A percentile compares a stretch with the other conserved stretches of the same genome.
Conservation (phyloP, 2,888 invertebrate species). For the Monoplex corrugatus region DNA sequence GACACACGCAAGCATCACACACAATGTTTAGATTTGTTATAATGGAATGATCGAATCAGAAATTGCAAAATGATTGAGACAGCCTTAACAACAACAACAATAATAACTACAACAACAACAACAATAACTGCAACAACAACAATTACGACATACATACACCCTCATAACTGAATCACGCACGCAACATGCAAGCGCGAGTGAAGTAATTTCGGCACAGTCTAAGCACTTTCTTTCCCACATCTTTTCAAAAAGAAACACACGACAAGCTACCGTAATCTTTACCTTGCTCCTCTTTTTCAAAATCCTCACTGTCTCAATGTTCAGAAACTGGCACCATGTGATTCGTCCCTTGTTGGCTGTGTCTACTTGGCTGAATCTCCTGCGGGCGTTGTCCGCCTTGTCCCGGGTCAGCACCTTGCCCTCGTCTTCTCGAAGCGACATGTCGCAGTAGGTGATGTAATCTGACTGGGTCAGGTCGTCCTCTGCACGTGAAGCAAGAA, state of each 20-base stretch:
- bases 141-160: too few species aligned
- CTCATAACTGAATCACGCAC: not conserved
- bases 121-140: too few species aligned
- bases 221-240: not conserved
- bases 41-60: too few species aligned
- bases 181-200: too few species aligned
- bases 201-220: not conserved
- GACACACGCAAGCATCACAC: too few species aligned
- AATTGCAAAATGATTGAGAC: too few species aligned
- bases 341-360: slow-evolving; percentile 59
- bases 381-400: slow-evolving; percentile 59
- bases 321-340: slow-evolving; percentile 69
- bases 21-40: too few species aligned
- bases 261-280: too few species aligned
- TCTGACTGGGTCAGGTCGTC: slow-evolving; percentile 54
- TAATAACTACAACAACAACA: too few species aligned
- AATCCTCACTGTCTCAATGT: slow-evolving; percentile 65
- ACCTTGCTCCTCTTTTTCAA: slow-evolving; percentile 67
- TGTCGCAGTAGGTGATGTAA: slow-evolving; percentile 61
- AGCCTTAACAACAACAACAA: too few species aligned
- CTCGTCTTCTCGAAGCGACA: slow-evolving; percentile 54
- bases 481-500: slow-evolving; percentile 39
- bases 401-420: slow-evolving; percentile 58
- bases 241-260: not conserved
- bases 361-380: slow-evolving; percentile 62